Evolutionary conservation across 2,888 invertebrate species (phyloP).

Genomic region (Serripes groenlandicus): DNA sequence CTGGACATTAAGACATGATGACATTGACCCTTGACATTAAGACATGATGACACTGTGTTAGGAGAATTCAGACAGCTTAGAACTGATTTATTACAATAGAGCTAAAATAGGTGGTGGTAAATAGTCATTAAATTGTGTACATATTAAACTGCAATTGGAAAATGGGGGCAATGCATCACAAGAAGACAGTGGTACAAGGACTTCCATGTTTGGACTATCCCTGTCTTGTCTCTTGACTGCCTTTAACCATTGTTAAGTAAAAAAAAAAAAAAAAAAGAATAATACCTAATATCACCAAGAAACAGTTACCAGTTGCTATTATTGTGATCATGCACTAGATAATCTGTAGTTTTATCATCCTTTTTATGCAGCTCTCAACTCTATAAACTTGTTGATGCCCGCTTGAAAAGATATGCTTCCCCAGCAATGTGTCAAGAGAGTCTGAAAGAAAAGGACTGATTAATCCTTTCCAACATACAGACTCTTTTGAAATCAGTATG

Average conservation of each 20-base stretch:
- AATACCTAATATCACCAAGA: constrained; percentile 53
- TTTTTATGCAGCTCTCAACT: constrained; percentile 11
- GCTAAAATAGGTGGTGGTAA: constrained; percentile 21
- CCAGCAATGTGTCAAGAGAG: no score
- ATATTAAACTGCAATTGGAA: background rate
- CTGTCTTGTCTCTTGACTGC: constrained; percentile 2
- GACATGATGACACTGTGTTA: no score
- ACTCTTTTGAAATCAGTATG: no score
- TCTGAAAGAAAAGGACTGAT: no score
- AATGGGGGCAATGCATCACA: background rate
- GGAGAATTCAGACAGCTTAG: constrained; percentile 5
- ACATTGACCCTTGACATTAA: background rate
- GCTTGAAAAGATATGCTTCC: no score
- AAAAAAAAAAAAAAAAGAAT: background rate
- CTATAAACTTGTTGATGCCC: no score
- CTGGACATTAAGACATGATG: background rate
- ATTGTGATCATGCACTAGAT: constrained; percentile 56
- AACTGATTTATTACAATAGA: constrained; percentile 2
- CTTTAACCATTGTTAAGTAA: background rate
- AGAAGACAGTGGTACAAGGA: background rate
- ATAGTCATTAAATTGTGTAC: background rate
- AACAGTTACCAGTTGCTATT: constrained; percentile 13
- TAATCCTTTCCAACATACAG: no score
- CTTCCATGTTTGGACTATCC: background rate
- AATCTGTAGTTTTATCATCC: constrained; percentile 46